A percentile compares a stretch with the other conserved stretches of the same genome.
Evolutionary conservation across 1,140 invertebrate species (phyloP).

Genomic region (Drosophila melanogaster): DNA sequence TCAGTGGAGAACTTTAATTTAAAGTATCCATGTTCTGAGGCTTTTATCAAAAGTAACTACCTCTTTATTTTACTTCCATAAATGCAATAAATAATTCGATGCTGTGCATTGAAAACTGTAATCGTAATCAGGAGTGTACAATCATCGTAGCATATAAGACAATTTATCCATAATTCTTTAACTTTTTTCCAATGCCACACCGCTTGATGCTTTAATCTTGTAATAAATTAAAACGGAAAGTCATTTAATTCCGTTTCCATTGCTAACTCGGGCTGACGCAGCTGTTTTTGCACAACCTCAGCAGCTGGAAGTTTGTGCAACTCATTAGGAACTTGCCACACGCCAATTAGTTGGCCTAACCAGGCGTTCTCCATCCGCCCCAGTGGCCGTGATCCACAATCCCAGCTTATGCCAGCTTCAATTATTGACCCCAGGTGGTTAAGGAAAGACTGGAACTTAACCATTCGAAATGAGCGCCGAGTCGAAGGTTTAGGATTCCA

Average conservation of each 20-base stretch:
- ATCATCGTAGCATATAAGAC: too few species aligned
- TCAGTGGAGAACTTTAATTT: not conserved
- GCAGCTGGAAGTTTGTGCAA: slow-evolving; percentile 56
- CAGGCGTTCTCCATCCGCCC: slow-evolving; percentile 20
- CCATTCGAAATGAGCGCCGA: not conserved
- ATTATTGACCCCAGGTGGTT: slow-evolving; percentile 55
- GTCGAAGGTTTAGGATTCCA: slow-evolving; percentile 15
- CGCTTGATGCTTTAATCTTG: slow-evolving; percentile 7
- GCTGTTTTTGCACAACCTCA: slow-evolving; percentile 17
- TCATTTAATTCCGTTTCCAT: slow-evolving; percentile 37
- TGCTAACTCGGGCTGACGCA: slow-evolving; percentile 35
- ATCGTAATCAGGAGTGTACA: not conserved
- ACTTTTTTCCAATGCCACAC: not conserved
- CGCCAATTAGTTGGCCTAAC: slow-evolving; percentile 66
- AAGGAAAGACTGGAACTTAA: slow-evolving; percentile 9
- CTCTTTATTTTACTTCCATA: too few species aligned
- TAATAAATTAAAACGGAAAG: slow-evolving; percentile 46
- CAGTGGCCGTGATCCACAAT: slow-evolving; percentile 22
- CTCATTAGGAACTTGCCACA: slow-evolving; percentile 71
- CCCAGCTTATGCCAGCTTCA: slow-evolving; percentile 35
- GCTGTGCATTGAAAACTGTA: not conserved
- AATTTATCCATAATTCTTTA: too few species aligned
- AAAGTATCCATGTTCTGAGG: not conserved
- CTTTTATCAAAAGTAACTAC: not conserved
- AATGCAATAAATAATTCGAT: not conserved